Base-by-base conservation (phyloP, 2,888 invertebrate species). In the Chloroclystis v-ata region DNA sequence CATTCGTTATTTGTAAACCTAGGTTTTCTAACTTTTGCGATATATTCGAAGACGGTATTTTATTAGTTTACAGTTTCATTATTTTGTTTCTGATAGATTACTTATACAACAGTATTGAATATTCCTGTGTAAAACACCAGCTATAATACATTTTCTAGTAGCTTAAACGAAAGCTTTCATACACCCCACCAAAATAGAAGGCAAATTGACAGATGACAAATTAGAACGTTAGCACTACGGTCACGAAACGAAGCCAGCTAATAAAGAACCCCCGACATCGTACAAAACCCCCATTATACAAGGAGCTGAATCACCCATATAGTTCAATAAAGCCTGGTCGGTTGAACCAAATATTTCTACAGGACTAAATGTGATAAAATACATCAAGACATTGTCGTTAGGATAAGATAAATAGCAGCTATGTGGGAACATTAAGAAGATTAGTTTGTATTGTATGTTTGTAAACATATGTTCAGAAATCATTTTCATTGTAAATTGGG, bases 121-220 rank as follows among this genome's bases (percentile, higher is more conserved):
- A 13, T 38, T 10, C 6, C 10, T 11, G 4, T 30, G 10, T 38
- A 30, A 11, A 9, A 9, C 10, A 4, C 33, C 28, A 44, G 47
- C 42, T 46, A 42, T 4, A 9, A 20, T 11, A 1, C 7, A 1
- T 8, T 28, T 29, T 10, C 1, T 46, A 43, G 28, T 40, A 40
- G 65, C 72, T 75, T 68, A 75, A 79, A 76, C 70, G 73, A 81
- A 78, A 75, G 78, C 84, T 86, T 85, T 83, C 79, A 81, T 78
- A 78, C 71, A 76, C 78, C 77, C 77, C 68, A 82, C 82, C 68
- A 69, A 84, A 85, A 85, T 85, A 86, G 80, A 84, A 50, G 81
- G 75, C 73, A 81, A 85, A 83, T 85, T 85, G 86, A 87, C 86
- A 85, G 82, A 82, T 86, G 86, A 87, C 85, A 87, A 87, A 87